phyloP scores from a whole-genome alignment of 2,113 vertebrate genomes.

The Hippocampus barbouri region DNA sequence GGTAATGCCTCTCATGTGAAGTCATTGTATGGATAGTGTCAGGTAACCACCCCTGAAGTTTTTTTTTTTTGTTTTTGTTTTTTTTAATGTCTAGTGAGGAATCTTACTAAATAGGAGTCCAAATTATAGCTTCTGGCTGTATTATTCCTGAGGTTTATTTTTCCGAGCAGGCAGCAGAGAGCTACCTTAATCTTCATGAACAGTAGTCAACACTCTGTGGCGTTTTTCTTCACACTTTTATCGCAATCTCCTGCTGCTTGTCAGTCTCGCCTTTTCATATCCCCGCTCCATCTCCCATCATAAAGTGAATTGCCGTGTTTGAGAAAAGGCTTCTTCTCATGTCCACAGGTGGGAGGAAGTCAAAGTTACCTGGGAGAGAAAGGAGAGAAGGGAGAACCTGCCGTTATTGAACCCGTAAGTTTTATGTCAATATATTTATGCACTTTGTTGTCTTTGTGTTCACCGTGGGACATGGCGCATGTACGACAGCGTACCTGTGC shows the following conservation, averaged over 20 bases:
- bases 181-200: conserved; percentile 25
- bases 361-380: conserved; percentile 85
- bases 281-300: not conserved
- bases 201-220: conserved; percentile 30
- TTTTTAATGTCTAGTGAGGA: conserved; percentile 24
- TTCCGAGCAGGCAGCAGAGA: conserved; percentile 30
- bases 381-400: conserved; percentile 94
- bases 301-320: not conserved
- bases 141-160: conserved; percentile 50
- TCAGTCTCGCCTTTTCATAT: conserved; percentile 19
- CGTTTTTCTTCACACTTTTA: conserved; percentile 21
- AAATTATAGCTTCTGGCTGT: conserved; percentile 55
- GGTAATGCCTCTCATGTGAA: conserved; percentile 55
- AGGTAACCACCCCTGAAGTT: conserved; percentile 52
- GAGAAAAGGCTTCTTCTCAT: conserved; percentile 23
- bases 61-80: conserved; percentile 3
- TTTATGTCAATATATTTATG: not conserved
- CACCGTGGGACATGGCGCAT: no score
- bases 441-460: no score
- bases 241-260: conserved; percentile 28
- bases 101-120: conserved; percentile 46
- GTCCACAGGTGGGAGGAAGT: conserved; percentile 76
- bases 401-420: conserved; percentile 95
- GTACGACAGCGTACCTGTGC: no score
- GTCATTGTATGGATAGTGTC: conserved; percentile 66